Evolutionary conservation across 2,113 vertebrate species (phyloP), one percentile per base, ranked within the genome.

Genomic region (Xyrauchen texanus): DNA sequence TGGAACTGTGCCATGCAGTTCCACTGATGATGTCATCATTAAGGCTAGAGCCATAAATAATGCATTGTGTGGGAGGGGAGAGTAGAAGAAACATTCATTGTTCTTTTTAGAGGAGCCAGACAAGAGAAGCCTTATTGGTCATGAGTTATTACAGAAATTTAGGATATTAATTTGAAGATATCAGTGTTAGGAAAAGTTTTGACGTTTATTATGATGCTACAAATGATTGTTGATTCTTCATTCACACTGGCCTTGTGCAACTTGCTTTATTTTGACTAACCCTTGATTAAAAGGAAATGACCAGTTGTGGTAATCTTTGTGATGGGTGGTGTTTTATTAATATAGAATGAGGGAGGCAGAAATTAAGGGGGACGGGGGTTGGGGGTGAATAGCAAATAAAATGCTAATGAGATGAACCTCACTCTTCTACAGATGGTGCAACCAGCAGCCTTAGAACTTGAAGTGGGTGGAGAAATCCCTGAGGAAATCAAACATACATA

Each of bases 11-110:
- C 21, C 6, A 10, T 34, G 21, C 21, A 34, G 21, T 75, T 64
- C 51, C 45, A 9, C 58, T 70, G 55, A 16, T 71, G 69, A 62
- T 77, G 63, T 75, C 73, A 76, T 81, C 57, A 46, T 57, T 66
- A 71, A 55, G 75, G 44, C 9, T 15, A 65, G 16, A 34, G 15
- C 21, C 53, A 52, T 74, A 61, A 60, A 80, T 80, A 67, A 80
- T 74, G 78, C 53, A 68, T 16, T 8, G 6, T 58, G 64, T 51
- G 44, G 21, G 12, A 51, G 21, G 63, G 69, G 45, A 42, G 21
- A 63, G 46, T 47, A 60, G 34, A 45, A 60, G 13, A 64, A 52
- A 53, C 68, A 45, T 61, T 63, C 46, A 65, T 55, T 76, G 46
- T 63, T 75, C 60, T 34, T 34, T 34, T 34, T 34, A 34, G 21